Evolutionary conservation across 2,888 invertebrate genomes (phyloP).

Genomic region (Mallateleia sp.): DNA sequence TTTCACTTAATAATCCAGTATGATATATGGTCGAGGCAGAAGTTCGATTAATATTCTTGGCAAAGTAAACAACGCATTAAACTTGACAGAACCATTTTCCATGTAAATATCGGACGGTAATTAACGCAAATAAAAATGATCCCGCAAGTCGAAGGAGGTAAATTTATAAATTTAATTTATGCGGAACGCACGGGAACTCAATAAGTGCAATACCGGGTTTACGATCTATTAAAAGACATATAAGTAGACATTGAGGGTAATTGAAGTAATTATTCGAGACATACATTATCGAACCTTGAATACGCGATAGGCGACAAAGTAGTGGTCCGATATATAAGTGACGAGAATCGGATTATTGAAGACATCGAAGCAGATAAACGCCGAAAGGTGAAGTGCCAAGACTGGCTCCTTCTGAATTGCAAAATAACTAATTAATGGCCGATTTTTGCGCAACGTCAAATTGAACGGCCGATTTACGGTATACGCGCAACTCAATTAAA

Average conservation of each 20-base stretch:
- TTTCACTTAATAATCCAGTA: too few species aligned
- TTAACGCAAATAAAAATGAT: constrained; percentile 57
- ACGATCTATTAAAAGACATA: constrained; percentile 64
- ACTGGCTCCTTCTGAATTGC: constrained; percentile 59
- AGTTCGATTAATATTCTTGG: constrained; percentile 21
- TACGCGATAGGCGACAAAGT: constrained; percentile 55
- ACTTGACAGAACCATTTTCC: constrained; percentile 37
- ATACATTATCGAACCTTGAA: constrained; percentile 53
- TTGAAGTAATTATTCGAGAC: constrained; percentile 70
- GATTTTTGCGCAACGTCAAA: constrained; percentile 71
- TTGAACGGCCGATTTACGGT: constrained; percentile 76
- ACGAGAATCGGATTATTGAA: constrained; percentile 65
- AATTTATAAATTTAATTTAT: constrained; percentile 68
- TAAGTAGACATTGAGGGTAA: constrained; percentile 64
- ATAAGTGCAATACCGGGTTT: constrained; percentile 54
- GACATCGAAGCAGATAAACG: constrained; percentile 45
- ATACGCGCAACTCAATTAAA: constrained; percentile 81
- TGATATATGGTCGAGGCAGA: neutral
- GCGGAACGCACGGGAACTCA: constrained; percentile 29
- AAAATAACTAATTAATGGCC: constrained; percentile 73
- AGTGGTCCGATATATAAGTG: constrained; percentile 24
- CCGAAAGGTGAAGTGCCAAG: constrained; percentile 50
- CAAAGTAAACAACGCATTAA: constrained; percentile 37
- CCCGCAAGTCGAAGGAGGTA: constrained; percentile 22
- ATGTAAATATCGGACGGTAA: constrained; percentile 52